Evolutionary conservation across 2,797 vertebrate species (phyloP), one percentile per base, ranked within the genome.

Genomic region (Gila robusta): DNA sequence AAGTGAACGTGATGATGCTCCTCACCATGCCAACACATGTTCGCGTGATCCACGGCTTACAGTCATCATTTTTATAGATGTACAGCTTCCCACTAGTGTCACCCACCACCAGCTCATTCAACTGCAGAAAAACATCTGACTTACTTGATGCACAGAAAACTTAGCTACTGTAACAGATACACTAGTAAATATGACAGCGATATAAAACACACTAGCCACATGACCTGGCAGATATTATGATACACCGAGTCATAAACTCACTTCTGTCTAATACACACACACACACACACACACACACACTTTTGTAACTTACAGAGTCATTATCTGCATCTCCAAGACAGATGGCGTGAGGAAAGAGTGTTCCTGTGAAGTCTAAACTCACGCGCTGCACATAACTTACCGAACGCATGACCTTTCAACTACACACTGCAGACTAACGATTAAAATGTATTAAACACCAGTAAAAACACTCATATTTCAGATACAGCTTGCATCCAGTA

Each of bases 291-390:
- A 2, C n/a, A 49, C 3, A 2, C 19, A 21, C 2, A 76, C 23
- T 16, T 19, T 21, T 59, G 8, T 6, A 62, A 62, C 56, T 90
- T 86, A 99, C 98, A 92, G 95, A 89, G 89, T 99, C 98, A 86
- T 99, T 99, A 91, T 99, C 98, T 0, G 97, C 97, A 64, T 99
- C 98, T 79, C 98, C 98, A 23, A 99, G 93, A 91, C 98, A 98
- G 66, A 99, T 96, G 0, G 98, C 98, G 41, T 98, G 96, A n/a
- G 98, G 97, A 86, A 99, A 98, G 80, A 99, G 95, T 21, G 96
- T 98, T 19, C 98, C 98, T 0, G 96, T 93, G 72, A 99, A 99
- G 28, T 99, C 98, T 89, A 99, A 92, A 41, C 96, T 96, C 26
- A 98, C 96, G 0, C 98, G 94, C 87, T 98, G 97, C 7, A 99